Evolutionary conservation across 2,888 invertebrate species (phyloP), one percentile per base, ranked within the genome.

Genomic region (Xestia sexstrigata): DNA sequence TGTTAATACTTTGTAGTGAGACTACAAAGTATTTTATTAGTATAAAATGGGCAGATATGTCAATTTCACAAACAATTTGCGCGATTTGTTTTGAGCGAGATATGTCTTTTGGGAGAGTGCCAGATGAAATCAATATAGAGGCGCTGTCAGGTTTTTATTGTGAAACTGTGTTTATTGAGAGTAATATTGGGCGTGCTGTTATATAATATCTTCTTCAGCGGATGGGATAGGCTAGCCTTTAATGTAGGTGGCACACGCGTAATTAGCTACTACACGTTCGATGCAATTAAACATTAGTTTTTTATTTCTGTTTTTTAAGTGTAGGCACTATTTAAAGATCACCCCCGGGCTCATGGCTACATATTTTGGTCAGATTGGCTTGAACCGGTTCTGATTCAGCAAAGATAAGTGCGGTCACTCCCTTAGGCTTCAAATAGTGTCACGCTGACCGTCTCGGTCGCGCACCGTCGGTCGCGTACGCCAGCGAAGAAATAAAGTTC

Each of bases 31-130:
- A n/a, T n/a, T n/a, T n/a, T n/a, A 47, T 26, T 26, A 39, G 30
- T 13, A 49, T 58, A 15, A 52, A 63, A 15, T 60, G 26, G 30
- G 55, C 47, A 66, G 35, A 66, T 8, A 69, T n/a, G 58, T 9
- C n/a, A 69, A 58, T 70, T 78, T 67, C n/a, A 72, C 60, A 73
- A 66, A 72, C 35, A 70, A 78, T 73, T 78, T 70, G 13, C 30
- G 15, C 20, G 20, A 75, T 60, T 69, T 68, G 23, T 60, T 45
- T 30, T 39, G 45, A 63, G 23, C 52, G 60, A 11, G 13, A 73
- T 35, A 17, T 23, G 17, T 74, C 7, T 30, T 79, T 39, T 55
- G 20, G n/a, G 3, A 42, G 55, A 9, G 17, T 11, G 39, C 17
- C 52, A 55, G 45, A 30, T 63, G 52, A 71, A 23, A 55, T 79